phyloP scores from a whole-genome alignment of 2,797 vertebrate species.

The Pampus argenteus region DNA sequence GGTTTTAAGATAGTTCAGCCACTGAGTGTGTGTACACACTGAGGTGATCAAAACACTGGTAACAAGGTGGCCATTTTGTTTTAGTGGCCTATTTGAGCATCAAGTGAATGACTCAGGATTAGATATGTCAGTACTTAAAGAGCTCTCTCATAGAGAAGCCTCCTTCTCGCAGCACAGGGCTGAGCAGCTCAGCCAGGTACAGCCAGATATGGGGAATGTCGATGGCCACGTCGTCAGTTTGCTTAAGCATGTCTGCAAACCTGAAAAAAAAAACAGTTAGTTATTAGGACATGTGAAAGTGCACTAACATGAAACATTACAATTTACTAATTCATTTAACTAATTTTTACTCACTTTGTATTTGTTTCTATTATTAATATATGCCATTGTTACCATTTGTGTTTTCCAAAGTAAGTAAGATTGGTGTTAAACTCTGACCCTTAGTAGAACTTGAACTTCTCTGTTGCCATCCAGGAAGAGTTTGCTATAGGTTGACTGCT shows the following conservation, averaged over 20 bases:
- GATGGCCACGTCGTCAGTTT: constrained; percentile 97
- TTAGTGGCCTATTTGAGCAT: neutral
- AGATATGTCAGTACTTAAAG: constrained; percentile 84
- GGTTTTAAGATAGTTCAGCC: too few relatives aligned
- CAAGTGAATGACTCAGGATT: neutral
- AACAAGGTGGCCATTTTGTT: neutral
- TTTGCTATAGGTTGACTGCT: too few relatives aligned
- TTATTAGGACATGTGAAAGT: neutral
- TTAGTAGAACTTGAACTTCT: too few relatives aligned
- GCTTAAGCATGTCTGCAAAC: constrained; percentile 93
- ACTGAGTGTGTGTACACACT: neutral
- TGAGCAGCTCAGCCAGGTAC: constrained; percentile 95
- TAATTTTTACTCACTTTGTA: too few relatives aligned
- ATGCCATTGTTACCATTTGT: too few relatives aligned
- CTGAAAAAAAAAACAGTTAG: constrained; percentile 66
- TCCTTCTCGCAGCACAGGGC: constrained; percentile 93
- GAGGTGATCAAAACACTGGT: neutral
- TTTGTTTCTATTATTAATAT: too few relatives aligned
- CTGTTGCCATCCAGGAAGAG: too few relatives aligned
- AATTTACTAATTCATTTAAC: too few relatives aligned
- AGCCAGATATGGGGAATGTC: constrained; percentile 99
- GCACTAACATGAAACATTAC: too few relatives aligned
- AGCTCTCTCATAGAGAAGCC: constrained; percentile 97
- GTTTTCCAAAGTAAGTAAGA: too few relatives aligned
- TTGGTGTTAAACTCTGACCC: too few relatives aligned